A percentile compares a stretch with the other conserved stretches of the same genome.
phyloP scores from a whole-genome alignment of 2,888 invertebrate species.

The Stenolophus ochropezus region DNA sequence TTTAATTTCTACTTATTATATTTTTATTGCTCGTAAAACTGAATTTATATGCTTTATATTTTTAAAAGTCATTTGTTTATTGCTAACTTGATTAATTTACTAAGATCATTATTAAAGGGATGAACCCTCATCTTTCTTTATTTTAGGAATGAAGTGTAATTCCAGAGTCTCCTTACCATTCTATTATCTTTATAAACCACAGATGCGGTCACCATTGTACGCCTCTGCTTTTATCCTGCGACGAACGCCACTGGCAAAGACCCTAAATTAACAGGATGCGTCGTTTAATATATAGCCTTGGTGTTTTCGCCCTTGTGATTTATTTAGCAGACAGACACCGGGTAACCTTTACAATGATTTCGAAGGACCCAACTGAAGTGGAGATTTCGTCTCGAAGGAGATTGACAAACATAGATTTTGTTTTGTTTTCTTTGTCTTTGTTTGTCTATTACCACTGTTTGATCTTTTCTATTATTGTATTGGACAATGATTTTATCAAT shows the following conservation, averaged over 20 bases:
- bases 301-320: constrained; percentile 11
- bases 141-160: background rate
- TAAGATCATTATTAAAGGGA: no score
- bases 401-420: background rate
- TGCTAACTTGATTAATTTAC: background rate
- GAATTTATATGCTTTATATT: background rate
- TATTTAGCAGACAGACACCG: background rate
- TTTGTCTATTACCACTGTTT: no score
- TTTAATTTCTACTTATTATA: no score
- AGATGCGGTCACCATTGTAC: background rate
- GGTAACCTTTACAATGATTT: background rate
- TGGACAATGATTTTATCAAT: no score
- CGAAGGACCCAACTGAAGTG: background rate
- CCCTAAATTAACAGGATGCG: constrained; percentile 42
- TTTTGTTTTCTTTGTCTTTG: background rate
- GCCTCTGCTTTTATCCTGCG: background rate
- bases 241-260: background rate
- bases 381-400: background rate
- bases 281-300: constrained; percentile 27
- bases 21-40: no score
- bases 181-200: background rate
- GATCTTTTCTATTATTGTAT: no score
- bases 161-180: background rate
- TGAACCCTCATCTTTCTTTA: background rate
- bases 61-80: background rate